phyloP scores from a whole-genome alignment of 2,888 invertebrate species.

The Apotomis turbidana region DNA sequence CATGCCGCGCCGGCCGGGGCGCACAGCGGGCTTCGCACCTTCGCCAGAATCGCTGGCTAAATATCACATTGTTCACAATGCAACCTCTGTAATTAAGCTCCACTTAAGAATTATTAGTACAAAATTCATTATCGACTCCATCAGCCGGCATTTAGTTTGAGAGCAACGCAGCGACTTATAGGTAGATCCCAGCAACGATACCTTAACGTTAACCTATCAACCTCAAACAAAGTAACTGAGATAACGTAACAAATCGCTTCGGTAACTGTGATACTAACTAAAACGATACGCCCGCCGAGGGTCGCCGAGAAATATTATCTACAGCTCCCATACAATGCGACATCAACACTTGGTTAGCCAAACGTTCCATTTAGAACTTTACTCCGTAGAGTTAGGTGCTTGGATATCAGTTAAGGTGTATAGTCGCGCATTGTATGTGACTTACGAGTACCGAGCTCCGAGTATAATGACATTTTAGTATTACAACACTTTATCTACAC shows the following conservation, averaged over 20 bases:
- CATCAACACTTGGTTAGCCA: slow-evolving; percentile 20
- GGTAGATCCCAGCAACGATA: slow-evolving; percentile 37
- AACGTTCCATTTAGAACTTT: slow-evolving; percentile 27
- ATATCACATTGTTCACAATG: neutral
- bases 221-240: slow-evolving; percentile 75
- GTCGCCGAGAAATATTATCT: slow-evolving; percentile 76
- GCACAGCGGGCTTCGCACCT: slow-evolving; percentile 11
- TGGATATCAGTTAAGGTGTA: neutral
- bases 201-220: slow-evolving; percentile 72
- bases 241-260: slow-evolving; percentile 80
- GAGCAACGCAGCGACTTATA: slow-evolving; percentile 44
- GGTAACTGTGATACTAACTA: slow-evolving; percentile 70
- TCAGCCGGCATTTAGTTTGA: slow-evolving; percentile 26
- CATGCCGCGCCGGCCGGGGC: neutral
- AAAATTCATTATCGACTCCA: slow-evolving; percentile 11
- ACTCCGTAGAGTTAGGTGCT: slow-evolving; percentile 13
- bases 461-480: slow-evolving; percentile 83
- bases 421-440: slow-evolving; percentile 55
- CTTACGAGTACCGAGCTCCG: slow-evolving; percentile 70
- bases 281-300: slow-evolving; percentile 66
- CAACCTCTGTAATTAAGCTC: neutral
- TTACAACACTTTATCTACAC: slow-evolving; percentile 81
- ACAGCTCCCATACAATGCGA: slow-evolving; percentile 38
- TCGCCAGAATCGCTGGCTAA: neutral
- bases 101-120: slow-evolving; percentile 2